Percentiles rank a stretch among this genome's conserved stretches.
phyloP scores from a whole-genome alignment of 2,797 vertebrate species.

The Rousettus madagascariensis region DNA sequence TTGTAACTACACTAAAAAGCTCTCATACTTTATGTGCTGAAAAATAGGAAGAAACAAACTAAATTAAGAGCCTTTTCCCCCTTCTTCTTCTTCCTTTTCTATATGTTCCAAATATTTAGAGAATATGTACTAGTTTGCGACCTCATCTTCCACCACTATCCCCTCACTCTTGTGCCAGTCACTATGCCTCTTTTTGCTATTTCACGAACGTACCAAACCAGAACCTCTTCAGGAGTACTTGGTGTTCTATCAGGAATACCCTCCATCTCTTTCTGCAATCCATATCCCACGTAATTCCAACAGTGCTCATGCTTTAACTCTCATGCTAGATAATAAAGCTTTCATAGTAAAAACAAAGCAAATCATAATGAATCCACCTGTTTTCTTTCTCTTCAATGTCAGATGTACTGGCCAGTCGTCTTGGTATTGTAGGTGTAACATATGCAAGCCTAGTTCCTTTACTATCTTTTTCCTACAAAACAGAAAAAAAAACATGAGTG shows the following conservation, averaged over 20 bases:
- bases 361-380: slow-evolving; percentile 85
- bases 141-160: not conserved
- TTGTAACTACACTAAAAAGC: slow-evolving; percentile 16
- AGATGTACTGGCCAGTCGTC: slow-evolving; percentile 95
- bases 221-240: not conserved
- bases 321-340: not conserved
- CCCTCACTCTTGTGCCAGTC: not conserved
- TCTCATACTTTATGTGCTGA: not conserved
- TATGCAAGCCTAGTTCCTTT: slow-evolving; percentile 95
- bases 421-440: slow-evolving; percentile 95
- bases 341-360: slow-evolving; percentile 1
- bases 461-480: slow-evolving; percentile 92
- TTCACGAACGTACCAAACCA: not conserved
- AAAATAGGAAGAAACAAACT: slow-evolving; percentile 13
- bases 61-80: not conserved
- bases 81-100: not conserved
- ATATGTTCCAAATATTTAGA: not conserved
- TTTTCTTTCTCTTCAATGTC: slow-evolving; percentile 99
- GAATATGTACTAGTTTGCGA: not conserved
- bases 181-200: not conserved
- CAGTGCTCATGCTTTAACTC: not conserved
- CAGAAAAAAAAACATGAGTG: not conserved
- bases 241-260: not conserved
- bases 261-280: not conserved
- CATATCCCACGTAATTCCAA: not conserved